Evolutionary conservation across 1,140 invertebrate genomes (phyloP).

Genomic region (Tetramorium parvispinum): DNA sequence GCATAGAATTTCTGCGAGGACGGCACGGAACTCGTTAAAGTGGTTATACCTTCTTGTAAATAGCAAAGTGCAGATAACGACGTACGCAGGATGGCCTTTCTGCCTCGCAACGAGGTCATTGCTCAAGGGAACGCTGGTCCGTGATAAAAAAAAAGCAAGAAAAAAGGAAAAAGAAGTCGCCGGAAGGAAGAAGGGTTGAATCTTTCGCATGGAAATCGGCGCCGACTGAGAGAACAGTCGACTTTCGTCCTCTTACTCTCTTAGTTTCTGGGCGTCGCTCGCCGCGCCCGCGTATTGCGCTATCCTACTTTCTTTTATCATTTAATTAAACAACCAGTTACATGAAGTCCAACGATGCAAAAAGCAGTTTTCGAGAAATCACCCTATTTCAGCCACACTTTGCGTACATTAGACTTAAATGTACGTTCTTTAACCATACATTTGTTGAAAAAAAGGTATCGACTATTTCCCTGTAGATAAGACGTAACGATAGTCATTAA

Average conservation of each 20-base stretch:
- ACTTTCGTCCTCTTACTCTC: slow-evolving; percentile 9
- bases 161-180: not conserved
- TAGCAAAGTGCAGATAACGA: slow-evolving; percentile 45
- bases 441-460: not conserved
- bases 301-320: slow-evolving; percentile 31
- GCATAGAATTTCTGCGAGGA: slow-evolving; percentile 18
- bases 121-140: slow-evolving; percentile 10
- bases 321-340: slow-evolving; percentile 55
- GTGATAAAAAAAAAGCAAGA: not conserved
- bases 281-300: not conserved
- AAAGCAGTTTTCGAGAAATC: not conserved
- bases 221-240: not conserved
- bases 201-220: slow-evolving; percentile 32
- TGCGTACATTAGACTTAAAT: not conserved
- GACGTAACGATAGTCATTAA: slow-evolving; percentile 21
- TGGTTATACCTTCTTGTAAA: slow-evolving; percentile 41
- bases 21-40: slow-evolving; percentile 43
- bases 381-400: not conserved
- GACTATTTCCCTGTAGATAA: slow-evolving; percentile 17
- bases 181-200: not conserved
- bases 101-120: slow-evolving; percentile 30
- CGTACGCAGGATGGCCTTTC: slow-evolving; percentile 24
- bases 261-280: not conserved
- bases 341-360: not conserved
- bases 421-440: not conserved